Conservation (phyloP, 2,797 vertebrate species). For the Gymnoscopelus braueri region DNA sequence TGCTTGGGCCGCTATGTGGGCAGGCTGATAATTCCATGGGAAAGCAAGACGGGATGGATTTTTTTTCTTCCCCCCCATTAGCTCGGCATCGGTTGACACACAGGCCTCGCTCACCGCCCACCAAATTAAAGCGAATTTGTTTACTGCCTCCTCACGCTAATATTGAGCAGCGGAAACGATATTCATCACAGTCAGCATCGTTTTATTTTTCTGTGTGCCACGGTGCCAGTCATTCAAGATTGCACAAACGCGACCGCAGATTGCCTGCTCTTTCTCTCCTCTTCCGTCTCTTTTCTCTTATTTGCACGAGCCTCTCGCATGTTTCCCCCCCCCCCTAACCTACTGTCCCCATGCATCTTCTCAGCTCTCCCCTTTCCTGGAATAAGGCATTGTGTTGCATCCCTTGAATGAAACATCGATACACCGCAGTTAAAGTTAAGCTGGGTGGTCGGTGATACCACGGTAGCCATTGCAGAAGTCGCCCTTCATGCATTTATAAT, state of each 20-base stretch:
- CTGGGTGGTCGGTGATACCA: constrained; percentile 9
- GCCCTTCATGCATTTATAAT: constrained; percentile 1
- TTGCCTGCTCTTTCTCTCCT: constrained; percentile 1
- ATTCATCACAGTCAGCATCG: constrained; percentile 52
- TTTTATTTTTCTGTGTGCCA: constrained; percentile 49
- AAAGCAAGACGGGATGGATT: constrained; percentile 30
- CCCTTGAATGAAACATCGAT: constrained; percentile 49
- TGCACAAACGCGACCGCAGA: constrained; percentile 27
- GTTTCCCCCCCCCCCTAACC: not conserved
- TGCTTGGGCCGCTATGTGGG: constrained; percentile 20
- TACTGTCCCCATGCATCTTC: constrained; percentile 30
- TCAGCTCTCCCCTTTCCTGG: constrained; percentile 39
- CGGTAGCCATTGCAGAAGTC: not conserved
- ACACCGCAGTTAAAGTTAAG: constrained; percentile 33
- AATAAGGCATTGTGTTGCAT: constrained; percentile 48
- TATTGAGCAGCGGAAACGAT: constrained; percentile 48
- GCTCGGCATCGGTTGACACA: constrained; percentile 29
- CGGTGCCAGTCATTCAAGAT: constrained; percentile 47
- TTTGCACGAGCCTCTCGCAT: constrained; percentile 1
- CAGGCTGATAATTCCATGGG: constrained; percentile 25
- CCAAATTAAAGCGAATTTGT: constrained; percentile 61
- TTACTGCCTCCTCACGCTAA: constrained; percentile 50
- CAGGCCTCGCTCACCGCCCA: constrained; percentile 31
- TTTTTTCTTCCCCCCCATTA: constrained; percentile 35
- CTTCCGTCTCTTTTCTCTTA: constrained; percentile 11